phyloP scores from a whole-genome alignment of 1,140 invertebrate genomes.

The Pseudomyrmex pallidus region DNA sequence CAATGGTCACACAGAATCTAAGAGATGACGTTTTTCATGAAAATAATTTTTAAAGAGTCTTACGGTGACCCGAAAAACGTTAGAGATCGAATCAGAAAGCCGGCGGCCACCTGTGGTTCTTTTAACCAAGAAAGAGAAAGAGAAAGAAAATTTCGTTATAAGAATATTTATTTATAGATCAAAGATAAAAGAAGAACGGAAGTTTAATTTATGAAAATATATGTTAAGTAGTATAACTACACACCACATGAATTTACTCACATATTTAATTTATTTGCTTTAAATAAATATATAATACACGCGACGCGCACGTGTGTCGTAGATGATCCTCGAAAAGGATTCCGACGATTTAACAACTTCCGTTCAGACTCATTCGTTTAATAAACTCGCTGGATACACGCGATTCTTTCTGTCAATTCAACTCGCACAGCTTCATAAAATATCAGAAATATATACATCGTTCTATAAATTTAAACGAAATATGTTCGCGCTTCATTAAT shows the following conservation, averaged over 20 bases:
- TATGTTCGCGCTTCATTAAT: not conserved
- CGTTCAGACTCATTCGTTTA: constrained; percentile 54
- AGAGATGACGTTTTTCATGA: not conserved
- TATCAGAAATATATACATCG: not conserved
- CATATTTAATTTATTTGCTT: not conserved
- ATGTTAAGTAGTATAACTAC: constrained; percentile 61
- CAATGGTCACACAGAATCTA: not conserved
- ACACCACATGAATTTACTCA: not conserved
- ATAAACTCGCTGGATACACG: constrained; percentile 34
- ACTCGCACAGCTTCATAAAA: not conserved
- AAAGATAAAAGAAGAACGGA: constrained; percentile 7
- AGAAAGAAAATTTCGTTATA: not conserved
- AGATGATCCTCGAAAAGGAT: constrained; percentile 27
- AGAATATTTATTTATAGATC: constrained; percentile 56
- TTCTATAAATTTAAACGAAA: constrained; percentile 13
- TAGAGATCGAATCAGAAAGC: not conserved
- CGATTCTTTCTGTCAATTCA: constrained; percentile 2
- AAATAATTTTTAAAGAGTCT: not conserved
- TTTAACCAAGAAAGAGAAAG: too few relatives aligned
- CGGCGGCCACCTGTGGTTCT: too few relatives aligned
- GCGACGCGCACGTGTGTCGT: not conserved
- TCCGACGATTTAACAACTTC: constrained; percentile 44
- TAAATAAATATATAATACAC: too few relatives aligned
- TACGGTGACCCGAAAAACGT: not conserved
- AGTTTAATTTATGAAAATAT: constrained; percentile 63